Base-by-base conservation (phyloP, 2,797 vertebrate genomes). In the Micrastur ruficollis region DNA sequence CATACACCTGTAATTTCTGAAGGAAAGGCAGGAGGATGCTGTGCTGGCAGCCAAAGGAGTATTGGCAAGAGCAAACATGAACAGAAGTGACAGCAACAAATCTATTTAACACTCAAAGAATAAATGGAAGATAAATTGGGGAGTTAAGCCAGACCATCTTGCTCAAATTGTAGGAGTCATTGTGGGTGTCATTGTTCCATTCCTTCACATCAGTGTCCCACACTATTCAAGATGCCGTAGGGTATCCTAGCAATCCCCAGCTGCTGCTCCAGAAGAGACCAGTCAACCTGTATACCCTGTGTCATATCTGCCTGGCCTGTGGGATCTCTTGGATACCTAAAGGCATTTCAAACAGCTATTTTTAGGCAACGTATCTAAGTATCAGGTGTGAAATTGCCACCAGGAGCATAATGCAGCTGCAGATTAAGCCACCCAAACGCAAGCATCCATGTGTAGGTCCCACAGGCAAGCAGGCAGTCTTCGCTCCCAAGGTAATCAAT, bases 221-320 rank as follows among this genome's bases (percentile, higher is more conserved):
- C 25, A 46, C 6, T 12, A 29, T 73, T 55, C 4, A 2, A 90
- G 36, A 62, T 26, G 32, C 21, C 58, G 9, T 38, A 42, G 19
- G 5, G 4, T 34, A 65, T 61, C 17, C 2, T 0, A 2, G 5
- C 12, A 26, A 36, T n/a, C 22, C 34, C 26, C 23, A 67, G 0
- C 18, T 32, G 44, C 36, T 91, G 22, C 61, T 88, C 52, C 42
- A 58, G 58, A 79, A 89, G 49, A 79, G 5, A 55, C 2, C 17
- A 42, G 14, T 55, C 38, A 73, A 44, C 34, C 34, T 63, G 9
- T 47, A 63, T 53, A 19, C 8, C 17, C 55, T 47, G 20, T 55
- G 14, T 19, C 25, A 3, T 47, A 36, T 31, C 42, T 73, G 44
- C 59, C 25, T 80, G 38, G 36, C 7, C 26, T 36, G 6, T 27